Percentiles rank a stretch among this genome's conserved stretches.
These are phyloP conservation scores for Aspidoscelis tigris DNA, from an alignment of 2,113 vertebrate genomes.

Conservation along the genomic window DNA sequence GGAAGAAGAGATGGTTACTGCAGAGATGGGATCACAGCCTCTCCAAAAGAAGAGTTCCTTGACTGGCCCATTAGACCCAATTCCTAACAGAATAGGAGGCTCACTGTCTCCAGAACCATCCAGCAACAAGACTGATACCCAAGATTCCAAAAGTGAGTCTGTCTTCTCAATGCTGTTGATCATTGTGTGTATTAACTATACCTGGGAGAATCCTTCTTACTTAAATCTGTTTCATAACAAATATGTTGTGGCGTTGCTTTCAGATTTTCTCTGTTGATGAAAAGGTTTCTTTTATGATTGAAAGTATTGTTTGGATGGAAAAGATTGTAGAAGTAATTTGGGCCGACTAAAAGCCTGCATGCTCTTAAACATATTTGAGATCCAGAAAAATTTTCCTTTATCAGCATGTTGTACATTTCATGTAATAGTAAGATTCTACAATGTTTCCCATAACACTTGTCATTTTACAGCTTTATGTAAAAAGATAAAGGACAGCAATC, in stretches of 20 bases:
- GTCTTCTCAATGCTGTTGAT: constrained; percentile 9
- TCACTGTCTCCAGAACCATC: constrained; percentile 79
- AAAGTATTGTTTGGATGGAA: neutral
- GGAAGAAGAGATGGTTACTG: constrained; percentile 73
- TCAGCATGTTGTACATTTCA: neutral
- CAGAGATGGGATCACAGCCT: constrained; percentile 76
- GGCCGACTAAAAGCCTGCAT: neutral
- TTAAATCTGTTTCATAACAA: neutral
- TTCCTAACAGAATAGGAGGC: constrained; percentile 74
- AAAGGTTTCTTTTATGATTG: neutral
- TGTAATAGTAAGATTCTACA: neutral
- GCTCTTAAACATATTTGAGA: neutral
- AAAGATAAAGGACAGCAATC: neutral
- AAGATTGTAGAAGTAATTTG: neutral
- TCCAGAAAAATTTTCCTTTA: neutral
- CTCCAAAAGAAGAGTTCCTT: constrained; percentile 73
- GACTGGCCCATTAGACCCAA: constrained; percentile 64
- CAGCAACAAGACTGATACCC: constrained; percentile 72
- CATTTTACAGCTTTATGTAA: neutral
- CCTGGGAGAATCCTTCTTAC: neutral
- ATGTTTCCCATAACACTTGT: neutral
- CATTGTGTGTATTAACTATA: neutral
- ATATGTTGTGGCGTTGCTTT: neutral
- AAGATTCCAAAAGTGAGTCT: constrained; percentile 79
- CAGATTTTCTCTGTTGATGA: neutral